These are phyloP conservation scores for Drosophila quinaria DNA, from an alignment of 2,888 invertebrate species.

Conservation along the genomic window DNA sequence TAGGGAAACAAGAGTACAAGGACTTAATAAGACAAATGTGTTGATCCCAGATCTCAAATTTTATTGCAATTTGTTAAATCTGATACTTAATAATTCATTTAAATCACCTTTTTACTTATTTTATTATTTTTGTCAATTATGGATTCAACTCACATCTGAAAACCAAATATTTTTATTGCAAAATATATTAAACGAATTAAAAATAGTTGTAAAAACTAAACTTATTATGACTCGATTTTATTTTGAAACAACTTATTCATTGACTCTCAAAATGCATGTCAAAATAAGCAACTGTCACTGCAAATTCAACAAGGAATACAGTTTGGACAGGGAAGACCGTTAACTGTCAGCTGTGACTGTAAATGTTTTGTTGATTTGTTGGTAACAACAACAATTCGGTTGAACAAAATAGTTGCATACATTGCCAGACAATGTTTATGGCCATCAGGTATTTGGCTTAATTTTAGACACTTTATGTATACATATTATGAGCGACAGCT, in stretches of 20 bases:
- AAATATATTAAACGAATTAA: not conserved
- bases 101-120: too few species aligned
- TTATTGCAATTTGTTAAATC: too few species aligned
- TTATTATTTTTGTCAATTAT: too few species aligned
- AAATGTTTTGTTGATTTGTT: constrained; percentile 24
- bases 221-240: not conserved
- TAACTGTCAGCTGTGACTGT: constrained; percentile 27
- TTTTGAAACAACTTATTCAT: not conserved
- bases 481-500: constrained; percentile 70
- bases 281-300: constrained; percentile 6
- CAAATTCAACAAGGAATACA: constrained; percentile 11
- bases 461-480: constrained; percentile 63
- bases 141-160: too few species aligned
- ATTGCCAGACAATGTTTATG: constrained; percentile 48
- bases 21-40: too few species aligned
- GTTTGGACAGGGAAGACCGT: constrained; percentile 33
- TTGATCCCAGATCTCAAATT: too few species aligned
- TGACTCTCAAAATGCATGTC: not conserved
- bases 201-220: not conserved
- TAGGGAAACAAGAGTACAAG: too few species aligned
- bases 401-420: constrained; percentile 36
- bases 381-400: constrained; percentile 20
- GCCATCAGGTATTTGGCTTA: constrained; percentile 55
- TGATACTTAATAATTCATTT: too few species aligned
- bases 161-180: not conserved